phyloP scores from a whole-genome alignment of 2,113 vertebrate species.

The Nesogale talazaci region DNA sequence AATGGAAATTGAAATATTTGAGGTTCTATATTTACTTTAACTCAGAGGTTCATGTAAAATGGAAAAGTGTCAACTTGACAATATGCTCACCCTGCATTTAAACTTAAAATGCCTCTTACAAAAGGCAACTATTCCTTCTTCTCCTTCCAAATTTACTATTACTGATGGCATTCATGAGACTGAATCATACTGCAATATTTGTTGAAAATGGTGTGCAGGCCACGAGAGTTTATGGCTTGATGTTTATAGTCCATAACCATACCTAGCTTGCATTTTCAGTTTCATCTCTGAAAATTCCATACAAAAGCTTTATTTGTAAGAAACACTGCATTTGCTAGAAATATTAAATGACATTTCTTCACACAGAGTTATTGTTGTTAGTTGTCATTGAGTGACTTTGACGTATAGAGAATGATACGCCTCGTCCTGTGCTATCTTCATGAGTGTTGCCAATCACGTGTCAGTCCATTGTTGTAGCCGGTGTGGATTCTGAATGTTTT shows the following conservation, averaged over 20 bases:
- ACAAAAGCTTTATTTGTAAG: conserved; percentile 17
- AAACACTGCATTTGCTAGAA: neutral
- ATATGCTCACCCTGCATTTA: neutral
- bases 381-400: neutral
- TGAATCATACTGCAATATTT: neutral
- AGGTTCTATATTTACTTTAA: neutral
- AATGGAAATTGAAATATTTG: conserved; percentile 16
- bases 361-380: neutral
- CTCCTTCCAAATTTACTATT: neutral
- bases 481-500: neutral
- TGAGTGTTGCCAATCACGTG: neutral
- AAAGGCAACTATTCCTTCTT: neutral
- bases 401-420: neutral
- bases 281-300: conserved; percentile 2
- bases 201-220: neutral
- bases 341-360: neutral
- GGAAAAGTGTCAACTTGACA: neutral
- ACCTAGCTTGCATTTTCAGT: neutral
- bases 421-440: neutral
- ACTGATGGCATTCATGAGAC: neutral
- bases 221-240: neutral
- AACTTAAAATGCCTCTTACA: neutral
- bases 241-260: conserved; percentile 21
- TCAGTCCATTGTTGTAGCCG: neutral
- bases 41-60: conserved; percentile 1